Evolutionary conservation across 2,888 invertebrate genomes (phyloP).

Genomic region (Eupeodes latifasciatus): DNA sequence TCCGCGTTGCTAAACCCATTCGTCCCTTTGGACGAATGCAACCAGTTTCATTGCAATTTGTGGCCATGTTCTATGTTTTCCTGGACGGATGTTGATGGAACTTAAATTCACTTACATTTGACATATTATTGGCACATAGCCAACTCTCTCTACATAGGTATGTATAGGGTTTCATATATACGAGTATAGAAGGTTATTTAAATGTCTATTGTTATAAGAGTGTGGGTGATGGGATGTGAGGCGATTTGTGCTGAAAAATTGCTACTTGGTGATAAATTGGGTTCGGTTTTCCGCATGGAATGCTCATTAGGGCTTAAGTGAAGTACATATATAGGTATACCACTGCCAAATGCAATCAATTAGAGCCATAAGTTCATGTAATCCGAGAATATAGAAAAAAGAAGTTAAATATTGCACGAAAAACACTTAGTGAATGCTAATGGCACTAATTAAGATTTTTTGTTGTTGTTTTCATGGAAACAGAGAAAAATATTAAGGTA

Average conservation of each 20-base stretch:
- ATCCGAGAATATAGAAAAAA: slow-evolving; percentile 22
- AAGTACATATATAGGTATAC: neutral
- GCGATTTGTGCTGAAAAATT: slow-evolving; percentile 37
- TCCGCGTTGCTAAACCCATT: too few relatives aligned
- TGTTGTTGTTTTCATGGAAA: neutral
- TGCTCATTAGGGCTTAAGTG: slow-evolving; percentile 47
- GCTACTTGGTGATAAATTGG: slow-evolving; percentile 49
- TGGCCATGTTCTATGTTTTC: slow-evolving; percentile 38
- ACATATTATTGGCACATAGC: slow-evolving; percentile 50
- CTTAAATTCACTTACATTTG: slow-evolving; percentile 28
- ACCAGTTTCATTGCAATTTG: slow-evolving; percentile 56
- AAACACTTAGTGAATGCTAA: slow-evolving; percentile 32
- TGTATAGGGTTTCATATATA: too few relatives aligned
- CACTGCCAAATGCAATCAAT: slow-evolving; percentile 58
- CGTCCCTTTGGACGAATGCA: slow-evolving; percentile 42
- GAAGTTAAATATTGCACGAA: slow-evolving; percentile 10
- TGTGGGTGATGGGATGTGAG: neutral
- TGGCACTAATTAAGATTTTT: slow-evolving; percentile 35
- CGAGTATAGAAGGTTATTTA: neutral
- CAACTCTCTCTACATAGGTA: slow-evolving; percentile 12
- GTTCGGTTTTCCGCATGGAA: slow-evolving; percentile 55
- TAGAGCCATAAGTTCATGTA: slow-evolving; percentile 39
- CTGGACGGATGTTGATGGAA: neutral
- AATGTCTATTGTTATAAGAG: neutral
- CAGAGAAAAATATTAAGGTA: slow-evolving; percentile 10